phyloP scores from a whole-genome alignment of 1,140 invertebrate species.

The Halictus rubicundus region DNA sequence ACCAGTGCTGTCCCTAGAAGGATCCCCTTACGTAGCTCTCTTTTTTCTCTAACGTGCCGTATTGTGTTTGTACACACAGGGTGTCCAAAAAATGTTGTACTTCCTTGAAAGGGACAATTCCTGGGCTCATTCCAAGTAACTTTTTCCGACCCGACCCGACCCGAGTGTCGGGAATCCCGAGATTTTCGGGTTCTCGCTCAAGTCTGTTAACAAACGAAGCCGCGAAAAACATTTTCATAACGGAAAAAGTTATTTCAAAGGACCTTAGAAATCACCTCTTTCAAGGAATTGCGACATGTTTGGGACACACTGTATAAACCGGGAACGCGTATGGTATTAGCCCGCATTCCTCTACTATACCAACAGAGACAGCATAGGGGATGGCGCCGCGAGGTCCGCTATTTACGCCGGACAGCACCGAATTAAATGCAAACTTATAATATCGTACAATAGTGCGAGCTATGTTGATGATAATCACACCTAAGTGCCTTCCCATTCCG shows the following conservation, averaged over 20 bases:
- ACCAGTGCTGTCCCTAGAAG: constrained; percentile 1
- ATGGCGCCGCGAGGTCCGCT: not conserved
- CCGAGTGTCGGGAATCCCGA: too few relatives aligned
- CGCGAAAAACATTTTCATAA: too few relatives aligned
- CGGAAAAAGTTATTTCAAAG: too few relatives aligned
- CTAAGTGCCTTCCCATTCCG: constrained; percentile 78
- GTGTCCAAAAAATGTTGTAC: too few relatives aligned
- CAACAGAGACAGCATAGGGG: not conserved
- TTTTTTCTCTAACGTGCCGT: not conserved
- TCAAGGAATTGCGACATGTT: too few relatives aligned
- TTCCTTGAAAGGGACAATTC: too few relatives aligned
- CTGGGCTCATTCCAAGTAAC: too few relatives aligned
- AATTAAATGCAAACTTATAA: not conserved
- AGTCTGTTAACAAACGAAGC: too few relatives aligned
- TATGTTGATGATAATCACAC: constrained; percentile 67
- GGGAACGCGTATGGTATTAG: not conserved
- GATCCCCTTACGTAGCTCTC: not conserved
- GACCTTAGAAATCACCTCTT: too few relatives aligned
- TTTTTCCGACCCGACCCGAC: too few relatives aligned
- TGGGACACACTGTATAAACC: too few relatives aligned
- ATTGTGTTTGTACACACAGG: not conserved
- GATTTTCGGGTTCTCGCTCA: too few relatives aligned
- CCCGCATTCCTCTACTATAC: not conserved
- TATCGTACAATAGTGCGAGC: constrained; percentile 8
- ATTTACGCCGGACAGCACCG: not conserved